A percentile compares a stretch with the other conserved stretches of the same genome.
Evolutionary conservation across 2,113 vertebrate species (phyloP).

Genomic region (Propithecus coquereli): DNA sequence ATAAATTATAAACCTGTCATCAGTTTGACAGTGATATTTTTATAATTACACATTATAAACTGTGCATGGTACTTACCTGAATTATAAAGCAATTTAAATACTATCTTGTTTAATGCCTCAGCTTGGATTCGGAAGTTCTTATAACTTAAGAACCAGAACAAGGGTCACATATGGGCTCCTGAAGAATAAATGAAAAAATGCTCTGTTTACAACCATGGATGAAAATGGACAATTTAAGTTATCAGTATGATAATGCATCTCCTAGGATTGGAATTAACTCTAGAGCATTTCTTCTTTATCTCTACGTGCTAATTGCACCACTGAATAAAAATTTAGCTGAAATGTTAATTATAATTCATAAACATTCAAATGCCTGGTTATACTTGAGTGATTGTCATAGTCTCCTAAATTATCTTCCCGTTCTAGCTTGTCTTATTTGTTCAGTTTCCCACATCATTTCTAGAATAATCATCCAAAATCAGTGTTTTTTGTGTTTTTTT

Average conservation of each 20-base stretch:
- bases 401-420: background rate
- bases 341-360: accelerated
- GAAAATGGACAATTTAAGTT: too few species aligned
- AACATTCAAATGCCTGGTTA: background rate
- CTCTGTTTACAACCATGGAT: background rate
- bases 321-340: background rate
- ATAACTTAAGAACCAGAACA: background rate
- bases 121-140: conserved; percentile 11
- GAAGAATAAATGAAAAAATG: background rate
- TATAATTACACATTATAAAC: background rate
- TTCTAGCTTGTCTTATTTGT: background rate
- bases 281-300: background rate
- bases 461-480: too few species aligned
- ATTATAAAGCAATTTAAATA: background rate
- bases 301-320: background rate
- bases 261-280: background rate
- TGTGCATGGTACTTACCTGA: background rate
- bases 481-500: too few species aligned
- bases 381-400: too few species aligned
- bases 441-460: background rate
- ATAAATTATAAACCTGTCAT: background rate
- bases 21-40: background rate
- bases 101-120: conserved; percentile 48
- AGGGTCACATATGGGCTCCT: background rate
- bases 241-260: background rate